phyloP scores from a whole-genome alignment of 1,140 invertebrate genomes.

The Anastatus disparis region DNA sequence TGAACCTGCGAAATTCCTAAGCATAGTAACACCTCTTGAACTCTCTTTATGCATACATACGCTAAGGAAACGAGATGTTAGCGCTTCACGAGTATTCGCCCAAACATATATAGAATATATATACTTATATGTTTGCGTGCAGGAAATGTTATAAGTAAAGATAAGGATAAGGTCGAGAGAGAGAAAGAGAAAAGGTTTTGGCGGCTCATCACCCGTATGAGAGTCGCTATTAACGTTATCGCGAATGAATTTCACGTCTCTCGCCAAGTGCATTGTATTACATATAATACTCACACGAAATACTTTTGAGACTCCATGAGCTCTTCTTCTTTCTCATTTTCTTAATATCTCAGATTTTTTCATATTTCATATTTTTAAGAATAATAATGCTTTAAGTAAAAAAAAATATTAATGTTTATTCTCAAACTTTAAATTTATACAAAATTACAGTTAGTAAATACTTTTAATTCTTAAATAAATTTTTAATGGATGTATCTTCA shows the following conservation, averaged over 20 bases:
- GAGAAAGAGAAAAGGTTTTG: too few relatives aligned
- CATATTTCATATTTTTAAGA: too few relatives aligned
- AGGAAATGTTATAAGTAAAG: neutral
- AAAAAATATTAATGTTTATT: too few relatives aligned
- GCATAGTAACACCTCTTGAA: conserved; percentile 11
- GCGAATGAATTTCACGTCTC: neutral
- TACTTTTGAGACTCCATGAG: neutral
- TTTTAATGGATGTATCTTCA: too few relatives aligned
- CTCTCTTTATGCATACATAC: neutral
- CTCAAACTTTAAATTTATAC: too few relatives aligned
- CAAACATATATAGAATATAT: too few relatives aligned
- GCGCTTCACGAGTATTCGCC: neutral
- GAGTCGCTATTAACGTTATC: conserved; percentile 24
- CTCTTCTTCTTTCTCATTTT: neutral
- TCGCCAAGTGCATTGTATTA: conserved; percentile 12
- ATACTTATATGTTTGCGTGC: too few relatives aligned
- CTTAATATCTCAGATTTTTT: neutral
- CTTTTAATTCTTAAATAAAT: too few relatives aligned
- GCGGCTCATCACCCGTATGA: neutral
- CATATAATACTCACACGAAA: neutral
- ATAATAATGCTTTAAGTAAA: too few relatives aligned
- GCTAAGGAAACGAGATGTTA: neutral
- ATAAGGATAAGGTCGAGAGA: conserved; percentile 2
- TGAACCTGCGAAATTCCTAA: conserved; percentile 29
- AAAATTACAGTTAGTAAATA: too few relatives aligned